Conservation (phyloP, 2,888 invertebrate genomes). For the Ectropis crepuscularia region DNA sequence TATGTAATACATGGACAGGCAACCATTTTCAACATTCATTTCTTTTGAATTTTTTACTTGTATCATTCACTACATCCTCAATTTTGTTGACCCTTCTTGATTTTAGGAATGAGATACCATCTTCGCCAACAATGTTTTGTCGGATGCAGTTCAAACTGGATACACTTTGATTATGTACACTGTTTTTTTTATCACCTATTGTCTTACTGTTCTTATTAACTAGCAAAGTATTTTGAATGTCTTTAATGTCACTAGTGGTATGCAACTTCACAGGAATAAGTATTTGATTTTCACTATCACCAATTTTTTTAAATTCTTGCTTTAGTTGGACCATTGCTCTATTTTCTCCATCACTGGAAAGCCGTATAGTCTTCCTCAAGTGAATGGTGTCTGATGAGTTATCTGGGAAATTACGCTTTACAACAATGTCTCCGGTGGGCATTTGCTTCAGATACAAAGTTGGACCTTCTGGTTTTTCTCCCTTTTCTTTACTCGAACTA, state of each 20-base stretch:
- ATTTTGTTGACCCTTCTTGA: constrained; percentile 73
- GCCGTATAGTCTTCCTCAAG: constrained; percentile 74
- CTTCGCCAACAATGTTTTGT: constrained; percentile 74
- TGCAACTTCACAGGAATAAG: constrained; percentile 76
- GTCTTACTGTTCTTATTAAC: constrained; percentile 80
- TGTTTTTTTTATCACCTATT: constrained; percentile 80
- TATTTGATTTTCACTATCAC: constrained; percentile 78
- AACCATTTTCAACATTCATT: constrained; percentile 75
- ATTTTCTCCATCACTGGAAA: constrained; percentile 76
- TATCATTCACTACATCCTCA: constrained; percentile 73
- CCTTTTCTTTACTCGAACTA: constrained; percentile 50
- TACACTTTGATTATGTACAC: constrained; percentile 81
- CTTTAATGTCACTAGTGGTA: constrained; percentile 75
- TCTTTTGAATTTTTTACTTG: constrained; percentile 78
- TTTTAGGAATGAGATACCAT: constrained; percentile 74
- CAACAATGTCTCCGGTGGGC: constrained; percentile 72
- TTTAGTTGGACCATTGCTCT: constrained; percentile 76
- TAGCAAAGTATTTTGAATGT: constrained; percentile 81
- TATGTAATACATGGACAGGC: constrained; percentile 58
- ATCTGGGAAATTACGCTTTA: constrained; percentile 73
- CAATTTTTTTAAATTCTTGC: constrained; percentile 74
- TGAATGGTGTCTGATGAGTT: constrained; percentile 70
- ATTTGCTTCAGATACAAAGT: constrained; percentile 78
- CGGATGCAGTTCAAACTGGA: constrained; percentile 76
- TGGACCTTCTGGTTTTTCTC: constrained; percentile 65